A percentile compares a stretch with the other conserved stretches of the same genome.
These are phyloP conservation scores for Hirtodrosophila histrioides DNA, from an alignment of 2,888 invertebrate genomes.

Conservation along the genomic window DNA sequence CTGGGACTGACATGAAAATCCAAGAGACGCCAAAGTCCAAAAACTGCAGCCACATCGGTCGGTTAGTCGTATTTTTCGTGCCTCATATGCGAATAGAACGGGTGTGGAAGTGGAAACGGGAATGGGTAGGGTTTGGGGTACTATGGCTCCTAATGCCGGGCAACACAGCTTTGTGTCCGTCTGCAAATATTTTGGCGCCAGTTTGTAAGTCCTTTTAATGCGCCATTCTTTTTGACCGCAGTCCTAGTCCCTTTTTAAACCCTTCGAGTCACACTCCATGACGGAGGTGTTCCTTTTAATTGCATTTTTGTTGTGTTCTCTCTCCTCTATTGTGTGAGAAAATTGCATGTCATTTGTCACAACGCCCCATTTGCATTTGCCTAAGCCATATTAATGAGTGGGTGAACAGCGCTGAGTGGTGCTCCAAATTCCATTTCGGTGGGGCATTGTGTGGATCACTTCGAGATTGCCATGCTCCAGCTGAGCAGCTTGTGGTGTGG, in stretches of 20 bases:
- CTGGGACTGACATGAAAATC: constrained; percentile 75
- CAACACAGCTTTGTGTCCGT: constrained; percentile 60
- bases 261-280: constrained; percentile 21
- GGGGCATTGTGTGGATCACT: constrained; percentile 24
- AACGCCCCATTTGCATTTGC: constrained; percentile 70
- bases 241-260: constrained; percentile 33
- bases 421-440: constrained; percentile 11
- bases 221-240: constrained; percentile 39
- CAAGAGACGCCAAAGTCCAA: constrained; percentile 63
- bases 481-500: constrained; percentile 6
- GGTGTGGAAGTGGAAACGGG: not conserved
- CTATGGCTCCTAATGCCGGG: constrained; percentile 29
- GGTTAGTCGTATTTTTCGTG: constrained; percentile 30
- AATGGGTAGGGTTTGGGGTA: not conserved
- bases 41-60: constrained; percentile 75
- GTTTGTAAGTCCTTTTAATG: constrained; percentile 59
- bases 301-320: constrained; percentile 65
- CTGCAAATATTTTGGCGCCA: constrained; percentile 59
- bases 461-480: not conserved
- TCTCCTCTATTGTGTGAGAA: constrained; percentile 18
- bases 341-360: constrained; percentile 79
- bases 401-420: constrained; percentile 20
- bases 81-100: too few relatives aligned
- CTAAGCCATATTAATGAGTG: constrained; percentile 77
- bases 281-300: constrained; percentile 66